Conservation (phyloP, 1,140 invertebrate genomes). For the Aphaenogaster rudis region DNA sequence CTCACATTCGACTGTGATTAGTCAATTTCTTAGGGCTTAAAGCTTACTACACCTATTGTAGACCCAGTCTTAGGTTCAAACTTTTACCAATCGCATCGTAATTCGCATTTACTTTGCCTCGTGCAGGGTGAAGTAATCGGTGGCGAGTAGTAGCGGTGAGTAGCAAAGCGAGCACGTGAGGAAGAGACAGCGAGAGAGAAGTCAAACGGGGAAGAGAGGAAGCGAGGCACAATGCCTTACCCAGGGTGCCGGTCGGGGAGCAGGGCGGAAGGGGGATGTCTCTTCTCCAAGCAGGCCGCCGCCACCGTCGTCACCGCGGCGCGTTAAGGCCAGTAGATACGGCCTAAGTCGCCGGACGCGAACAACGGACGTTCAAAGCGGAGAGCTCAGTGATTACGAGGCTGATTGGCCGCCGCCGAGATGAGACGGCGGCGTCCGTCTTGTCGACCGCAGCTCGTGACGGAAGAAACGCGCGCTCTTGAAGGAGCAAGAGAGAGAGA, state of each 20-base stretch:
- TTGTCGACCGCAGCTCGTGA: conserved; percentile 83
- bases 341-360: conserved; percentile 73
- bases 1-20: too few relatives aligned
- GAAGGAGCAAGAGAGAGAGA: conserved; percentile 34
- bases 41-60: too few relatives aligned
- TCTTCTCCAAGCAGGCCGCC: conserved; percentile 24
- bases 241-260: conserved; percentile 13
- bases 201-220: conserved; percentile 14
- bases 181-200: conserved; percentile 18
- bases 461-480: conserved; percentile 78
- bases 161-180: conserved; percentile 21
- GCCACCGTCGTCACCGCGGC: conserved; percentile 65
- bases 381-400: conserved; percentile 83
- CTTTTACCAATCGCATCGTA: conserved; percentile 8
- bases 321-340: conserved; percentile 73
- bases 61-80: neutral
- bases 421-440: conserved; percentile 83
- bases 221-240: neutral
- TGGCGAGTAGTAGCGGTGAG: conserved; percentile 31
- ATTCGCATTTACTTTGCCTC: conserved; percentile 3
- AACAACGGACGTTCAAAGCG: conserved; percentile 74
- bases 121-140: neutral
- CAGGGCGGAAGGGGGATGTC: conserved; percentile 28
- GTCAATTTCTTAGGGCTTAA: too few relatives aligned
- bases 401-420: conserved; percentile 83